These are phyloP conservation scores for Notocelia uddmanniana DNA, from an alignment of 2,888 invertebrate species.

Conservation along the genomic window DNA sequence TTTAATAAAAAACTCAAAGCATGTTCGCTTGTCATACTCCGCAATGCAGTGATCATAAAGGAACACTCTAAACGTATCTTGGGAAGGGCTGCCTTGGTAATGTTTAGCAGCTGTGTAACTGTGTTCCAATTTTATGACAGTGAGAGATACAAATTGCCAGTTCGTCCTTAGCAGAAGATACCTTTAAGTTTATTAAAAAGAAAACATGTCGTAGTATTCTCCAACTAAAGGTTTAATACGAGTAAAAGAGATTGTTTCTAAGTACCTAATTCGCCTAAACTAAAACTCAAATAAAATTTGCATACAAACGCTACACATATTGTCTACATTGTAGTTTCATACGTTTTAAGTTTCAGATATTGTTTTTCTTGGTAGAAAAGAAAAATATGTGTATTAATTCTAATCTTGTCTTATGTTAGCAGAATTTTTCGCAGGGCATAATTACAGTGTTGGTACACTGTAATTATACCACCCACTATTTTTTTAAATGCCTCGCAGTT, in stretches of 20 bases:
- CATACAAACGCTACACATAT: too few species aligned
- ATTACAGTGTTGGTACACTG: too few species aligned
- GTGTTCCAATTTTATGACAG: slow-evolving; percentile 27
- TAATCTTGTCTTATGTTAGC: too few species aligned
- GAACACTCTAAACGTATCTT: slow-evolving; percentile 30
- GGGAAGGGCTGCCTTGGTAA: slow-evolving; percentile 14
- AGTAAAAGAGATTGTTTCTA: too few species aligned
- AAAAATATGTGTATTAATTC: too few species aligned
- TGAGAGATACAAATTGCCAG: not conserved
- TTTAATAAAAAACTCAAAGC: not conserved
- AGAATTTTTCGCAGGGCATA: too few species aligned
- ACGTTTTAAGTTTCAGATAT: too few species aligned
- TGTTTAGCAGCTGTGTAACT: slow-evolving; percentile 33
- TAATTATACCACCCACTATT: not conserved
- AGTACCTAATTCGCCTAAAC: too few species aligned
- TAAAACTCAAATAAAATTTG: too few species aligned
- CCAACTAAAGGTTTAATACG: too few species aligned
- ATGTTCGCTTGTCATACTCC: slow-evolving; percentile 5
- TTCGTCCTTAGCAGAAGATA: not conserved
- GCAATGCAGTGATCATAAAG: slow-evolving; percentile 44
- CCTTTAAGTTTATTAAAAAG: not conserved
- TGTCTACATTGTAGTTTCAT: too few species aligned
- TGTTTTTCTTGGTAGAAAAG: too few species aligned
- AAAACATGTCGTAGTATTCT: not conserved
- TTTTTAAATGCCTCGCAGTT: not conserved